Percentiles rank a stretch among this genome's conserved stretches.
These are phyloP conservation scores for Amphiura filiformis DNA, from an alignment of 35 echinoderm and acorn worm species.

Conservation along the genomic window DNA sequence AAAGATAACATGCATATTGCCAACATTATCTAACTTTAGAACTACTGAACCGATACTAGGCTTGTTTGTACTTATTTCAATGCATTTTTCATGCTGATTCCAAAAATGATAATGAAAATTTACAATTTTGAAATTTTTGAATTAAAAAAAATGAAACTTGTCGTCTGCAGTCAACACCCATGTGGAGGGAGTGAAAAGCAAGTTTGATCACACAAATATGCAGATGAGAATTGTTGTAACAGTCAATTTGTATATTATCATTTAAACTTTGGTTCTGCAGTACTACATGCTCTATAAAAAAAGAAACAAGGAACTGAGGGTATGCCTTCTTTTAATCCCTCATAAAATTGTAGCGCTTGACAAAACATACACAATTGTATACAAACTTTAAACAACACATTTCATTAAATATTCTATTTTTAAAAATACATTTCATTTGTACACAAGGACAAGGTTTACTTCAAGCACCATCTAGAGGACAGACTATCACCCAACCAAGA, in stretches of 20 bases:
- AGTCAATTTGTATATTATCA: background rate
- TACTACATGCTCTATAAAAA: background rate
- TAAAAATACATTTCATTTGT: background rate
- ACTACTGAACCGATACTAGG: background rate
- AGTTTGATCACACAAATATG: background rate
- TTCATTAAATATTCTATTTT: no score
- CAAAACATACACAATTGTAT: background rate
- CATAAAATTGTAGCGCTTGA: background rate
- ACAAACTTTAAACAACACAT: background rate
- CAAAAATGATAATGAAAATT: no score
- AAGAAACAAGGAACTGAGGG: background rate
- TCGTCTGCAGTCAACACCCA: no score
- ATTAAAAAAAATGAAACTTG: no score
- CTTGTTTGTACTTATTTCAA: no score
- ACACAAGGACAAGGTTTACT: background rate
- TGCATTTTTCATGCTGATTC: no score
- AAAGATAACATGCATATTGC: background rate
- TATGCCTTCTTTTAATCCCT: background rate
- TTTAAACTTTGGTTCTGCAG: background rate
- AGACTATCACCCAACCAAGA: background rate
- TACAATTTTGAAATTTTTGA: no score
- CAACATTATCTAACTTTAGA: background rate
- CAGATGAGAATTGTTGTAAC: background rate
- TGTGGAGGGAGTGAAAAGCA: no score
- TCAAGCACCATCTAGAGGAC: background rate